Evolutionary conservation across 2,113 vertebrate species (phyloP).

Genomic region (Euleptes europaea): DNA sequence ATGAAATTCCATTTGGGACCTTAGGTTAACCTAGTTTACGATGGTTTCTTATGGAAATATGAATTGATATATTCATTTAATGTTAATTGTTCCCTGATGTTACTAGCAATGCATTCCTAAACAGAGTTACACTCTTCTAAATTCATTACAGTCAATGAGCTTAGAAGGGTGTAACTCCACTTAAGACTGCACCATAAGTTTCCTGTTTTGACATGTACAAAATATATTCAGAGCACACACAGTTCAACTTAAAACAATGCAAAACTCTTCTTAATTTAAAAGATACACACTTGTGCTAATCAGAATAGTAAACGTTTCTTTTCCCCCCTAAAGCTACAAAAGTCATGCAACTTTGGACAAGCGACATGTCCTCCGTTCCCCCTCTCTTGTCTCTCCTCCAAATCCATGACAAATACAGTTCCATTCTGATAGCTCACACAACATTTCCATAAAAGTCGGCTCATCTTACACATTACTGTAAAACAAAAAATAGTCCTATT

Average conservation of each 20-base stretch:
- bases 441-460: constrained; percentile 12
- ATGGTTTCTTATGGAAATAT: neutral
- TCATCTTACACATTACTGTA: neutral
- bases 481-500: constrained; percentile 11
- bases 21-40: neutral
- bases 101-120: no score
- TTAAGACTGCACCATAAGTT: neutral
- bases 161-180: no score
- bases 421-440: neutral
- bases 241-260: neutral
- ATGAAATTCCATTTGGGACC: rapidly evolving
- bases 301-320: constrained; percentile 34
- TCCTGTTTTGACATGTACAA: constrained; percentile 29
- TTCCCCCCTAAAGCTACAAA: constrained; percentile 12
- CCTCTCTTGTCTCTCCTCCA: neutral
- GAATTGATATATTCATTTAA: neutral
- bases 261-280: constrained; percentile 57
- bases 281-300: constrained; percentile 45
- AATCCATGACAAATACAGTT: constrained; percentile 29
- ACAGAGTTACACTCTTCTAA: neutral
- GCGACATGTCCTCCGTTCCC: neutral
- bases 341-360: constrained; percentile 2
- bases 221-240: neutral
- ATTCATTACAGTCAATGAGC: no score
- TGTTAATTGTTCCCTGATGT: neutral